These are phyloP conservation scores for Chrysochloris asiatica DNA, from an alignment of 2,113 vertebrate species.

Conservation along the genomic window DNA sequence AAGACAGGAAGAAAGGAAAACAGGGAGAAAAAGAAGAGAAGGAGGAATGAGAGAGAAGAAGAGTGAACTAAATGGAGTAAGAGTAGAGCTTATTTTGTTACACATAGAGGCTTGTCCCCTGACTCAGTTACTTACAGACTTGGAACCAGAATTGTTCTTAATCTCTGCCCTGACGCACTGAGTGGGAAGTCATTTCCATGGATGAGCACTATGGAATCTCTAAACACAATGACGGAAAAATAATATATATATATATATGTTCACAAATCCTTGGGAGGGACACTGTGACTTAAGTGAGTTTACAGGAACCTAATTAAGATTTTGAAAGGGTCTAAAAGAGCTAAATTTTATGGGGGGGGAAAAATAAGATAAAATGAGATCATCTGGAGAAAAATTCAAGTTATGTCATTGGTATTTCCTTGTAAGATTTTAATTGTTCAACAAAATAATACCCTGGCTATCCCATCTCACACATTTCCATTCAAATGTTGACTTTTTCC, in stretches of 20 bases:
- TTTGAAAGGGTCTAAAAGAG: constrained; percentile 32
- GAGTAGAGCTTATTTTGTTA: background rate
- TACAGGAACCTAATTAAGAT: constrained; percentile 8
- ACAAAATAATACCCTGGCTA: background rate
- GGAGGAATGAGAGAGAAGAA: background rate
- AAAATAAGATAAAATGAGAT: constrained; percentile 42
- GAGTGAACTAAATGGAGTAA: background rate
- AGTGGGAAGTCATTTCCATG: background rate
- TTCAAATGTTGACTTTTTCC: background rate
- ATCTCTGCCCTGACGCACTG: background rate
- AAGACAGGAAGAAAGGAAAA: background rate
- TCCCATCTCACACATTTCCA: background rate
- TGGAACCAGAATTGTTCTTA: background rate
- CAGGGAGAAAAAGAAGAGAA: too few relatives aligned
- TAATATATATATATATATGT: background rate
- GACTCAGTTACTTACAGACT: background rate
- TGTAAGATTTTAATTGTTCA: constrained; percentile 42
- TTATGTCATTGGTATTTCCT: constrained; percentile 57
- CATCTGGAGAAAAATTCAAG: constrained; percentile 53
- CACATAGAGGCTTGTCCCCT: background rate
- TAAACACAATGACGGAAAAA: background rate
- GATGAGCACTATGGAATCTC: background rate
- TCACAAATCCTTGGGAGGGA: constrained; percentile 28
- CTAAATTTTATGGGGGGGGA: too few relatives aligned
- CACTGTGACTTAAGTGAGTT: background rate